These are phyloP conservation scores for Microplitis mediator DNA, from an alignment of 1,140 invertebrate genomes.

Conservation along the genomic window DNA sequence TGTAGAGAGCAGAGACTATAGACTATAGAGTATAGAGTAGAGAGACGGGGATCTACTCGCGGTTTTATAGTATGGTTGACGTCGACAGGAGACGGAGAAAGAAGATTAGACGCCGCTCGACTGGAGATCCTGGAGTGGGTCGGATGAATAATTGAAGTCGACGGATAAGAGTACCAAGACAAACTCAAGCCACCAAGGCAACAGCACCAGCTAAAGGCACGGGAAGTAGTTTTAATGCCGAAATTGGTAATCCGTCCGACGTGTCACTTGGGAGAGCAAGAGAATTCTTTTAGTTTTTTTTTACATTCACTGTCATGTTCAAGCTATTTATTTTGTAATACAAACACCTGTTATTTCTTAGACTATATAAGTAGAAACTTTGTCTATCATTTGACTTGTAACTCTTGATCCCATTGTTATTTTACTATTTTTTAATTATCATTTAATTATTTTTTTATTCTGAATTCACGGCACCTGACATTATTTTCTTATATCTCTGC, in stretches of 20 bases:
- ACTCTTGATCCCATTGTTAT: too few relatives aligned
- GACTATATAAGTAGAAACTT: too few relatives aligned
- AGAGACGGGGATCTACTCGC: background rate
- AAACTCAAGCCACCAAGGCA: constrained; percentile 6
- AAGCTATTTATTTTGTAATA: too few relatives aligned
- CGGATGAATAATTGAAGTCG: constrained; percentile 21
- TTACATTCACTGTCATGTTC: too few relatives aligned
- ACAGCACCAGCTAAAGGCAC: background rate
- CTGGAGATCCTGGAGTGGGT: background rate
- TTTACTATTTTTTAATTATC: too few relatives aligned
- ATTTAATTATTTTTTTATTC: too few relatives aligned
- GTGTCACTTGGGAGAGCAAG: constrained; percentile 7
- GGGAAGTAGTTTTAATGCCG: constrained; percentile 18
- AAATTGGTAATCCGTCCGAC: constrained; percentile 21
- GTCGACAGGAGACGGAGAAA: constrained; percentile 10
- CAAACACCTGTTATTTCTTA: too few relatives aligned
- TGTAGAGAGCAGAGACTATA: background rate
- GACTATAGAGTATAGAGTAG: background rate
- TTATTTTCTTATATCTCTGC: too few relatives aligned
- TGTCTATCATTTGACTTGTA: too few relatives aligned
- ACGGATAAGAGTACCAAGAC: constrained; percentile 21
- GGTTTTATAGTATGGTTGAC: background rate
- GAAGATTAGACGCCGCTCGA: constrained; percentile 13
- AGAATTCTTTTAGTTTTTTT: background rate
- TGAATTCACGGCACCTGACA: too few relatives aligned